Conservation (phyloP, 2,797 vertebrate species). For the Lacerta viridis region DNA sequence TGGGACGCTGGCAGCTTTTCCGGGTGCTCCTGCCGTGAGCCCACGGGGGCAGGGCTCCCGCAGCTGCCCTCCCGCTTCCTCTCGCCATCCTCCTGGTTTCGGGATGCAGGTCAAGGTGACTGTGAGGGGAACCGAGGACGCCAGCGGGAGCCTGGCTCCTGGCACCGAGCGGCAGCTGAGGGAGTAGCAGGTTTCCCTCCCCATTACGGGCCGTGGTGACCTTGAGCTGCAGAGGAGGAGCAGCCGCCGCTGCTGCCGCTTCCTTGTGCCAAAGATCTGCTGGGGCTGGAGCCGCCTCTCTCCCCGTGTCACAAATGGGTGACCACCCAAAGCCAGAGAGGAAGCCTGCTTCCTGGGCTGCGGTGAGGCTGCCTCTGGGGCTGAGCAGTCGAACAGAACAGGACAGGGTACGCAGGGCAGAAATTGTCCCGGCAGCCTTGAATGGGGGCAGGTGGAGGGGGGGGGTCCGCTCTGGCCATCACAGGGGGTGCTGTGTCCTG, state of each 20-base stretch:
- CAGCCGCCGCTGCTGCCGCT: too few relatives aligned
- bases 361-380: background rate
- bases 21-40: background rate
- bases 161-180: constrained; percentile 33
- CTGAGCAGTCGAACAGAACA: background rate
- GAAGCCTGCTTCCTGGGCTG: too few relatives aligned
- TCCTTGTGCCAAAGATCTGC: background rate
- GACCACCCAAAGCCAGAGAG: too few relatives aligned
- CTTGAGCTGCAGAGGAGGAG: constrained; percentile 12
- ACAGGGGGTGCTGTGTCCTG: too few relatives aligned
- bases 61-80: background rate
- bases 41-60: background rate
- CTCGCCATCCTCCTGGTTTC: background rate
- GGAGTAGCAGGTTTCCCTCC: constrained; percentile 45
- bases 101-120: constrained; percentile 39
- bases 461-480: background rate
- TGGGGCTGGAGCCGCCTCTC: background rate
- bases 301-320: background rate
- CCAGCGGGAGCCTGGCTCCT: background rate
- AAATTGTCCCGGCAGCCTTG: background rate
- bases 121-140: constrained; percentile 12
- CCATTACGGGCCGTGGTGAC: background rate
- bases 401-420: background rate
- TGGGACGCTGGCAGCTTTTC: background rate
- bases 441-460: too few relatives aligned